A percentile compares a stretch with the other conserved stretches of the same genome.
These are phyloP conservation scores for Morpho deidamia DNA, from an alignment of 2,888 invertebrate genomes.

Conservation along the genomic window DNA sequence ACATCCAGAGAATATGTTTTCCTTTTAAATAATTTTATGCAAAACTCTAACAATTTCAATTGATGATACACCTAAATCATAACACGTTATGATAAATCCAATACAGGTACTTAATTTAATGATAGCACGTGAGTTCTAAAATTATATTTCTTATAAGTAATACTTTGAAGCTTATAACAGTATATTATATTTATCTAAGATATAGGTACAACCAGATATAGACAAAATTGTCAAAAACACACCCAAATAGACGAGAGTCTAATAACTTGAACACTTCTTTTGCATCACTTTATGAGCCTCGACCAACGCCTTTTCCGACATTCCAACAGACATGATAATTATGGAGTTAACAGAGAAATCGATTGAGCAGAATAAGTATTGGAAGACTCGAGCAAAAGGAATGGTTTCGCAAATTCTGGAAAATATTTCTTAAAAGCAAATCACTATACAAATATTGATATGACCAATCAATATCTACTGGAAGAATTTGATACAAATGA, in stretches of 20 bases:
- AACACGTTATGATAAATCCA: conserved; percentile 14
- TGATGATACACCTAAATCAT: neutral
- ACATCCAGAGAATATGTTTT: no score
- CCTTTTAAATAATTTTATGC: no score
- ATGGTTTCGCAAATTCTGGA: conserved; percentile 21
- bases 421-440: conserved; percentile 14
- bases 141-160: conserved; percentile 29
- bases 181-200: conserved; percentile 43
- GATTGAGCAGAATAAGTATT: conserved; percentile 48
- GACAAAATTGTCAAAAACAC: conserved; percentile 45
- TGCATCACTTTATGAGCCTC: conserved; percentile 29
- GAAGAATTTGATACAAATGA: no score
- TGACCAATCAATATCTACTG: conserved; percentile 5
- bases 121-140: conserved; percentile 47
- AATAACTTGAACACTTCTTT: conserved; percentile 53
- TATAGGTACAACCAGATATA: conserved; percentile 38
- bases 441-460: conserved; percentile 15
- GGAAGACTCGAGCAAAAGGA: conserved; percentile 59
- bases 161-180: conserved; percentile 45
- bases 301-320: conserved; percentile 3
- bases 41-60: no score
- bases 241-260: conserved; percentile 37
- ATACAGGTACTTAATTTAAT: conserved; percentile 13
- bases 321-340: conserved; percentile 11
- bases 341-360: conserved; percentile 24